A percentile compares a stretch with the other conserved stretches of the same genome.
phyloP scores from a whole-genome alignment of 2,888 invertebrate genomes.

The Tinea pellionella region DNA sequence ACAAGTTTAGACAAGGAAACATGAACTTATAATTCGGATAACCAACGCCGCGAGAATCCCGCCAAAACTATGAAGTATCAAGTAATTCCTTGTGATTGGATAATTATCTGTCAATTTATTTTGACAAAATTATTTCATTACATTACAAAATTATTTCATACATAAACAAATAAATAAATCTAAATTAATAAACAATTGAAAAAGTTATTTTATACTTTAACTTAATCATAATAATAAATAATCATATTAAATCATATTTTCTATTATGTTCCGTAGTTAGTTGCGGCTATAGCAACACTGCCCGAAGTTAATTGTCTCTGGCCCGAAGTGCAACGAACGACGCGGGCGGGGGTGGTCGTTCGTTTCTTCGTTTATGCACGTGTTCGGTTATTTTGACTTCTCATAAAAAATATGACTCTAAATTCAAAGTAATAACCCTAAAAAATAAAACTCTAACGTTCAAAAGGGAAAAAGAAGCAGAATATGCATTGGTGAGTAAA shows the following conservation, averaged over 20 bases:
- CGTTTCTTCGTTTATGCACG: slow-evolving; percentile 26
- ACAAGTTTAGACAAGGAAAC: too few relatives aligned
- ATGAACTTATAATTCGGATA: too few relatives aligned
- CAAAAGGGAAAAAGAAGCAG: not conserved
- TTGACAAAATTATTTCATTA: too few relatives aligned
- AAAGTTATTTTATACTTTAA: too few relatives aligned
- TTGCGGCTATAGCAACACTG: slow-evolving; percentile 19
- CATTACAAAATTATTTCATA: not conserved
- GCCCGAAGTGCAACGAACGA: slow-evolving; percentile 18
- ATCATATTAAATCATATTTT: not conserved
- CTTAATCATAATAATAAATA: not conserved
- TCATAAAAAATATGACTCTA: slow-evolving; percentile 14
- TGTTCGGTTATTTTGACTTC: slow-evolving; percentile 25
- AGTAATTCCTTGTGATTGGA: not conserved
- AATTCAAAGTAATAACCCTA: not conserved
- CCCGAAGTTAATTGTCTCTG: too few relatives aligned
- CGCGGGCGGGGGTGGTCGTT: slow-evolving; percentile 32
- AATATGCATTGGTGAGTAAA: not conserved
- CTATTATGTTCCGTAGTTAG: not conserved
- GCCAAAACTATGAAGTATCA: too few relatives aligned
- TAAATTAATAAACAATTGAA: too few relatives aligned
- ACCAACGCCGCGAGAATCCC: too few relatives aligned
- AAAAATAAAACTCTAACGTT: not conserved
- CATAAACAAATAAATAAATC: too few relatives aligned
- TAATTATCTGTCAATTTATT: not conserved